Percentiles rank a stretch among this genome's conserved stretches.
Conservation (phyloP, 2,113 vertebrate genomes). For the Epinephelus lanceolatus region DNA sequence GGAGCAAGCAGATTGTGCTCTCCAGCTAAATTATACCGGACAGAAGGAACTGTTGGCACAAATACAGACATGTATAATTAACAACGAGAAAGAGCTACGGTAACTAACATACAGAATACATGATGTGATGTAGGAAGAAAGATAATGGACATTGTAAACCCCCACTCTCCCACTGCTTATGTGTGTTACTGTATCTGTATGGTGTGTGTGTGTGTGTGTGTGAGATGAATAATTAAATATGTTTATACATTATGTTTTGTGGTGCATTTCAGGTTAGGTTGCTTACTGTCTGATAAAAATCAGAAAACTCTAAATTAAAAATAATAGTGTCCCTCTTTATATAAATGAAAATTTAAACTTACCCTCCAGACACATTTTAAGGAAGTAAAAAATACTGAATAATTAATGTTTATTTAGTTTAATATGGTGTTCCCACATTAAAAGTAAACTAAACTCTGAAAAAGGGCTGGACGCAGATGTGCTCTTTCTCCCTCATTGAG, state of each 20-base stretch:
- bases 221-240: conserved; percentile 3
- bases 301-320: not conserved
- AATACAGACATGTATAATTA: not conserved
- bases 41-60: not conserved
- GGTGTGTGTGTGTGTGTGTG: too few relatives aligned
- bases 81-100: not conserved
- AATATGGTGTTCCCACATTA: too few relatives aligned
- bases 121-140: not conserved
- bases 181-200: not conserved
- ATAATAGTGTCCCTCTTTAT: too few relatives aligned
- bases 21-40: not conserved
- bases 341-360: too few relatives aligned
- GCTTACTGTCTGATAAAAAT: not conserved
- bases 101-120: not conserved
- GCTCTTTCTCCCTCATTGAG: too few relatives aligned
- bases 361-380: too few relatives aligned
- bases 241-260: not conserved
- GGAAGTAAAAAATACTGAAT: too few relatives aligned
- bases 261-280: not conserved
- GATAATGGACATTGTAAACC: not conserved
- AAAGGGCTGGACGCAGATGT: too few relatives aligned
- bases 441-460: too few relatives aligned
- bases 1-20: not conserved
- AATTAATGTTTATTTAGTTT: too few relatives aligned
- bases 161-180: not conserved